Percentiles rank a stretch among this genome's conserved stretches.
These are phyloP conservation scores for Ceramica pisi DNA, from an alignment of 2,888 invertebrate genomes.

Conservation along the genomic window DNA sequence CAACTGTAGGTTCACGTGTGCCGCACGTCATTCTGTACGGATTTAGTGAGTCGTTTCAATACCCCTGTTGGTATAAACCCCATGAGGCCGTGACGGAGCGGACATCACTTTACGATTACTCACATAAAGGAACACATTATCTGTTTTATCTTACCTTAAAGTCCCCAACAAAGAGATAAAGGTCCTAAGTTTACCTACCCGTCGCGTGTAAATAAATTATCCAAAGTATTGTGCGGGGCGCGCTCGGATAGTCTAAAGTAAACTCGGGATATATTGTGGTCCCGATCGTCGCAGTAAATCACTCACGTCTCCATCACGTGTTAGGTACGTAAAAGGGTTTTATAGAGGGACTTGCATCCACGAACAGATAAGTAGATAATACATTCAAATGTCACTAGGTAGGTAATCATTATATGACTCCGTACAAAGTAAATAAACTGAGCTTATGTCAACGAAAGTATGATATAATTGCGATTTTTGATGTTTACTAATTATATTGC, in stretches of 20 bases:
- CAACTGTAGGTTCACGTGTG: constrained; percentile 55
- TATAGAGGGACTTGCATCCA: constrained; percentile 79
- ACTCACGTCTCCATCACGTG: constrained; percentile 80
- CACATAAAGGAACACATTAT: constrained; percentile 87
- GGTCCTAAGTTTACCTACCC: constrained; percentile 82
- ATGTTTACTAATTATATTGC: constrained; percentile 54
- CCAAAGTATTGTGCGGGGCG: constrained; percentile 79
- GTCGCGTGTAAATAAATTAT: constrained; percentile 88
- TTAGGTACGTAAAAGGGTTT: constrained; percentile 84
- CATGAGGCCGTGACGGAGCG: constrained; percentile 78
- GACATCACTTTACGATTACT: constrained; percentile 83
- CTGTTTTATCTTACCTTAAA: constrained; percentile 87
- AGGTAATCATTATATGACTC: constrained; percentile 60
- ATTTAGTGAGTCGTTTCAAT: constrained; percentile 56
- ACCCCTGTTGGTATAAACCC: constrained; percentile 71
- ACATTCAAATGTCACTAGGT: constrained; percentile 72
- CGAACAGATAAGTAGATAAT: constrained; percentile 84
- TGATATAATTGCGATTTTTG: constrained; percentile 54
- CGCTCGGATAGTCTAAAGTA: constrained; percentile 84
- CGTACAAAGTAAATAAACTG: constrained; percentile 54
- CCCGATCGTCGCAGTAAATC: constrained; percentile 83
- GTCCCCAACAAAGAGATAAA: constrained; percentile 88
- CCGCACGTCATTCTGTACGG: constrained; percentile 49
- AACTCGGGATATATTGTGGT: constrained; percentile 83
- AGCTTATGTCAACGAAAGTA: constrained; percentile 52